Base-by-base conservation (phyloP, 2,797 vertebrate genomes). In the Psittacula echo region DNA sequence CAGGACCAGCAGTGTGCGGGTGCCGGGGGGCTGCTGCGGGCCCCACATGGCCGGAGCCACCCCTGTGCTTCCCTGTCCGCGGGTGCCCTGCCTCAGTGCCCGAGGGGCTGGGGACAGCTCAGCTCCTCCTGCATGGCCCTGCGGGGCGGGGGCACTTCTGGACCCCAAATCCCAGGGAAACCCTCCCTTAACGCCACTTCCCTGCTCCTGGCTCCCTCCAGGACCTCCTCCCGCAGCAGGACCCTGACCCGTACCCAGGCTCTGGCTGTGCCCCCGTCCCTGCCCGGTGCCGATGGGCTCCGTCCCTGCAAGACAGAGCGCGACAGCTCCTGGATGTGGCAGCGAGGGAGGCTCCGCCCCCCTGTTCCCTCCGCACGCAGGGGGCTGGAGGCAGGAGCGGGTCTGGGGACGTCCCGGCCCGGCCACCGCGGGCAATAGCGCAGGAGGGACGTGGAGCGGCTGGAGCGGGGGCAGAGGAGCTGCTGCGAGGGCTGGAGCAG, bases 311-410 rank as follows among this genome's bases (percentile, higher is more conserved):
- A 72, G 62, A n/a, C 42, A 7, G 93, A 65, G 32, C 58, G 88
- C 39, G 84, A 45, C 77, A 76, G 90, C 94, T 73, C 67, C 44
- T 61, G 61, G 74, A n/a, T 75, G 50, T 7, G 88, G 64, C 18
- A 41, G 20, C 34, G 48, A 29, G 0, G 58, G 30, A 91, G 50
- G 89, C 95, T 96, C 94, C 96, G 82, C 96, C 95, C 93, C 82
- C 91, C 3, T 1, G 92, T 85, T 54, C 85, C 72, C 85, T 66
- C 85, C 76, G 61, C 90, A 29, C 1, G 2, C 78, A 7, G 71
- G 30, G 68, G 65, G 34, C 32, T 65, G 92, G 89, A 77, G n/a
- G 44, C 3, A 83, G 66, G 39, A 32, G 34, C 73, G 44, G 85
- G 61, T 58, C 5, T 11, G 56, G 70, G 61, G 27, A 17, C 37